Conservation (phyloP, 2,113 vertebrate genomes). For the Pteronura brasiliensis region DNA sequence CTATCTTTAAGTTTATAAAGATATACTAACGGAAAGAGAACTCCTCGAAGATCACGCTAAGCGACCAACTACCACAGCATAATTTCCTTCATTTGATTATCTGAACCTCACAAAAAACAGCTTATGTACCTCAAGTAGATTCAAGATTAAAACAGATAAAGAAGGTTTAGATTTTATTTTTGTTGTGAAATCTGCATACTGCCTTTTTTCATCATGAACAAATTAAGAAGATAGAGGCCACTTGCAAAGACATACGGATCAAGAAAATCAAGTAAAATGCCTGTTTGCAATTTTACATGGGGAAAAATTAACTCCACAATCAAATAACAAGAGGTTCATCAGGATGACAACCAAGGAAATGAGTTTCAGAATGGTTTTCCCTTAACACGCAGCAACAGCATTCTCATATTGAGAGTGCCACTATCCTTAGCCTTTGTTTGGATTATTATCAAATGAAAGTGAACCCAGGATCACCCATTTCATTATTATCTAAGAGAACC, state of each 20-base stretch:
- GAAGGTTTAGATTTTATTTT: not conserved
- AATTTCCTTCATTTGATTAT: not conserved
- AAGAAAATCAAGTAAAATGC: not conserved
- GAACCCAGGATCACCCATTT: not conserved
- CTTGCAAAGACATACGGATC: not conserved
- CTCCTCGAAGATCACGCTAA: not conserved
- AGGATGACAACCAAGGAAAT: constrained; percentile 41
- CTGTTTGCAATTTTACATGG: not conserved
- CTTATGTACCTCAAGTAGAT: not conserved
- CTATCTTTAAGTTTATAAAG: not conserved
- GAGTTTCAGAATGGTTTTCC: not conserved
- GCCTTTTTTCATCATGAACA: not conserved
- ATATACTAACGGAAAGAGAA: not conserved
- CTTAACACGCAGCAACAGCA: not conserved
- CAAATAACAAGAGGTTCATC: constrained; percentile 22
- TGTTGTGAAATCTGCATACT: not conserved
- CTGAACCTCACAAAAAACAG: not conserved
- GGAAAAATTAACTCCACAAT: constrained; percentile 39
- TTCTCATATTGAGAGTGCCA: not conserved
- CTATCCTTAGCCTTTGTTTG: not conserved
- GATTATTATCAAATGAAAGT: not conserved
- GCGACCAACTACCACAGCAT: not conserved
- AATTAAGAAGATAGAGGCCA: not conserved
- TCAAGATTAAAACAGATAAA: constrained; percentile 27
- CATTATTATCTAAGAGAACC: not conserved